These are phyloP conservation scores for Oscheius sp. DNA, from an alignment of 2,888 invertebrate species.

Conservation along the genomic window DNA sequence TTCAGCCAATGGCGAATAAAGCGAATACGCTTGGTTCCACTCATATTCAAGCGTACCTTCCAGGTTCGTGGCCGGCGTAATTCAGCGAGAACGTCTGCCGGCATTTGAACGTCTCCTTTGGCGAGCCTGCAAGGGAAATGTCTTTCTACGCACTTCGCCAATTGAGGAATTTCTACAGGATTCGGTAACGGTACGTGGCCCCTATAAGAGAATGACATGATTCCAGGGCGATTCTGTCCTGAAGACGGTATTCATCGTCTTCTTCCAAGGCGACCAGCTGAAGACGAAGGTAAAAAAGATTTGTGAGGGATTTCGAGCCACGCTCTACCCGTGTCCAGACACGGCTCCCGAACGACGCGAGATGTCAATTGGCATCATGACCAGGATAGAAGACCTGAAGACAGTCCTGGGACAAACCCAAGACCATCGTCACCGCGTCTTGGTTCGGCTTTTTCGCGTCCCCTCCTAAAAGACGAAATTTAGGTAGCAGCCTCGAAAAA, in stretches of 20 bases:
- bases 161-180: slow-evolving; percentile 89
- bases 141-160: slow-evolving; percentile 93
- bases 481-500: slow-evolving; percentile 92
- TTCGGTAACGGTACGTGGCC: slow-evolving; percentile 84
- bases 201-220: background rate
- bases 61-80: slow-evolving; percentile 97
- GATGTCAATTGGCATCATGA: slow-evolving; percentile 96
- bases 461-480: no score
- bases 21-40: no score
- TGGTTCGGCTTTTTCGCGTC: slow-evolving; percentile 40
- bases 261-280: slow-evolving; percentile 91
- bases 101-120: slow-evolving; percentile 97
- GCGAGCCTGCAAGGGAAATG: slow-evolving; percentile 96
- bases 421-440: slow-evolving; percentile 92
- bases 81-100: slow-evolving; percentile 90
- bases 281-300: slow-evolving; percentile 97
- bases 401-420: slow-evolving; percentile 95
- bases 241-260: slow-evolving; percentile 89
- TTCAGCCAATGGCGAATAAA: no score
- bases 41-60: background rate
- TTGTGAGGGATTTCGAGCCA: slow-evolving; percentile 97
- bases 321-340: slow-evolving; percentile 97
- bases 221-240: slow-evolving; percentile 91
- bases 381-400: slow-evolving; percentile 95
- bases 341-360: slow-evolving; percentile 94